Evolutionary conservation across 2,113 vertebrate genomes (phyloP), one percentile per base, ranked within the genome.

Genomic region (Antigone vipio): DNA sequence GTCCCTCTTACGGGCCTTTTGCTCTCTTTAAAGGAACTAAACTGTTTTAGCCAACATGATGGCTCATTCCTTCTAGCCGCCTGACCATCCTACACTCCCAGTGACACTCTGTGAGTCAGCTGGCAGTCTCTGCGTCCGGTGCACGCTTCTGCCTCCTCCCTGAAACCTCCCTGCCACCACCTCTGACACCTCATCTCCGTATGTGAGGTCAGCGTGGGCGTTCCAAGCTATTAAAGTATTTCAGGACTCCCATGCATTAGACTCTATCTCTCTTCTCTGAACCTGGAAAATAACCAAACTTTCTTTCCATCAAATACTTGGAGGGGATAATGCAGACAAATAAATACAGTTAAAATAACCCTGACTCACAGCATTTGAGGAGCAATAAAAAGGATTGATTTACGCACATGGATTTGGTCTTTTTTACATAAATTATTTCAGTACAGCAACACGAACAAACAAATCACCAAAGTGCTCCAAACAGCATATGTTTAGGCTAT

Each of bases 61-160:
- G 22, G 62, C 62, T 95, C 80, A 53, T 56, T 82, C 56, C 74
- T 93, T 47, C 85, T 5, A 11, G 44, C 79, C 83, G 49, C 18
- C 35, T 69, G 76, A 85, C 32, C 73, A 60, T 23, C 34, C 82
- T 9, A 42, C 17, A 1, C 68, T 3, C 76, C 76, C 88, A 78
- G 69, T 80, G 95, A 94, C 75, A 60, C 42, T 85, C 35, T 3
- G 27, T 91, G 95, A 96, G 77, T 94, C 83, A 97, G 95, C 11
- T 2, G 4, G 30, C 17, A 85, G n/a, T 9, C 49, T 55, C 19
- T 13, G n/a, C 1, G 2, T 76, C 60, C 66, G 85, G 66, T 52
- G 42, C 66, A 91, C 23, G 14, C 59, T 66, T 76, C 42, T 66
- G 59, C 30, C 94, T 79, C 89, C 89, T 94, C 87, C 94, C 94